Base-by-base conservation (phyloP, 2,888 invertebrate genomes). In the Gastracanthus pulcherrimus region DNA sequence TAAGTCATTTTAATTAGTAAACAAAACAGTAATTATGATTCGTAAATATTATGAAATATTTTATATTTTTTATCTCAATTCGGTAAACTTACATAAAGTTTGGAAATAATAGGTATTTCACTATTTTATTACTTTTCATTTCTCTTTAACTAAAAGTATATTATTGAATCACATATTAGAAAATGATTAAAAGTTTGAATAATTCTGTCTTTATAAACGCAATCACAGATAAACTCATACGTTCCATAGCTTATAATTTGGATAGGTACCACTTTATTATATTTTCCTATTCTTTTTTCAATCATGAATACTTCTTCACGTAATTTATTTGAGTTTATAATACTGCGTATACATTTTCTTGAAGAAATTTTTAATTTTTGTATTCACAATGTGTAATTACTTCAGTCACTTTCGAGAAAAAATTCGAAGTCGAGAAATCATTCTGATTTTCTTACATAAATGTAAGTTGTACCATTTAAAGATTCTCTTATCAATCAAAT, bases 371-470 rank as follows among this genome's bases (percentile, higher is more conserved):
- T 72, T 60, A 75, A 13, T 60, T n/a, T 41, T 60, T 7, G 9
- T 60, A 29, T 72, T 60, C 26, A 62, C 23, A 64, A 26, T 62
- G 5, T 31, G 29, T 69, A 58, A 31, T 7, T 31, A 41, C 6
- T 55, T 58, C 31, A 58, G 38, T 31, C 45, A 31, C 23, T 66
- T 75, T 75, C n/a, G n/a, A n/a, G n/a, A n/a, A n/a, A n/a, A n/a
- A n/a, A n/a, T n/a, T n/a, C n/a, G n/a, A 5, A 55, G n/a, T 48
- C 64, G n/a, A 64, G 16, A 60, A 60, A 72, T 74, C 16, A 55
- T 62, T 48, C 48, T 2, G 64, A 64, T 36, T 41, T 58, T 29
- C n/a, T 29, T 58, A n/a, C n/a, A n/a, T n/a, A n/a, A n/a, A n/a
- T n/a, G n/a, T n/a, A n/a, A n/a, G n/a, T n/a, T n/a, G n/a, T n/a